Evolutionary conservation across 2,113 vertebrate genomes (phyloP), one percentile per base, ranked within the genome.

Genomic region (Trematomus loennbergii): DNA sequence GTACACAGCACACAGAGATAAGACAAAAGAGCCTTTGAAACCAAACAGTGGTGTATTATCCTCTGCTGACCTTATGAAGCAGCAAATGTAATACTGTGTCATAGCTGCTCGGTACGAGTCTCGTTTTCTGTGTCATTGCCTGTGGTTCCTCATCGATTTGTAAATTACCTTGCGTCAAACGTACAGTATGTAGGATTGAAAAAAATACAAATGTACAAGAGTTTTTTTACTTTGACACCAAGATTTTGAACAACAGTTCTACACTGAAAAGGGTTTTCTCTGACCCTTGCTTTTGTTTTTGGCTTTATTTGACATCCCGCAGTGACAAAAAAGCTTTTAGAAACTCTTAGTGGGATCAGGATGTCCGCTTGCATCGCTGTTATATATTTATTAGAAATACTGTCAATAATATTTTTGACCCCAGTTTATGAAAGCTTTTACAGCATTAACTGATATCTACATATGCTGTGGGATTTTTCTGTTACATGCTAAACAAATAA

Each of bases 11-110:
- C 50, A 59, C 12, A 25, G 17, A 68, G 45, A 67, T 4, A 12
- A 76, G 71, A 85, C 68, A 84, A 81, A 68, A n/a, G 53, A 66
- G 52, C 29, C 55, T 70, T 69, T 84, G 36, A 72, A 72, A 49
- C 7, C 0, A 8, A 58, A 69, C 33, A 70, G 46, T 5, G 36
- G 49, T 15, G 48, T 33, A 59, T 72, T 77, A 22, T 62, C 50
- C 29, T 43, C 13, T 18, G 53, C 16, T 64, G 48, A 36, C 33
- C 63, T 2, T 59, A 20, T 36, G 36, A 64, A 60, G 40, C 55
- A 36, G 60, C 36, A n/a, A 25, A 46, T 33, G 43, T 20, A 64
- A 20, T 55, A 7, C 16, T 25, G 53, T 2, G 73, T 61, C 49
- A 25, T 43, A 20, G 8, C 53, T 77, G 43, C 60, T n/a, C 25